Percentiles rank a stretch among this genome's conserved stretches.
Evolutionary conservation across 2,888 invertebrate genomes (phyloP).

Genomic region (Eristalis arbustorum): DNA sequence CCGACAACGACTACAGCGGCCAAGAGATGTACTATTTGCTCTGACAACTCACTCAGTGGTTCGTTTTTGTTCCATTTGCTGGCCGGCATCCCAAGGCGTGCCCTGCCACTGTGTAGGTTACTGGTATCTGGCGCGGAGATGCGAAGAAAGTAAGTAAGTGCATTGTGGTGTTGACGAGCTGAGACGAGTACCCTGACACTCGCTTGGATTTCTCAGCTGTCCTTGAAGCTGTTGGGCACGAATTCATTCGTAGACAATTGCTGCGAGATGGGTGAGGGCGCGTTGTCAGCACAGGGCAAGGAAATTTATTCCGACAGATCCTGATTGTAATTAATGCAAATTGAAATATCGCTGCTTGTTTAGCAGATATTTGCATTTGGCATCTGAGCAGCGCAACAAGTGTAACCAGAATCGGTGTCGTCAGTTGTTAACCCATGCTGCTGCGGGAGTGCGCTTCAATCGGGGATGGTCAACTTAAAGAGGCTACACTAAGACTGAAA

Average conservation of each 20-base stretch:
- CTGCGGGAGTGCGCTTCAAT: neutral
- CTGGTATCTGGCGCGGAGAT: neutral
- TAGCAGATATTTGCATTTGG: conserved; percentile 17
- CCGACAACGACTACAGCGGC: neutral
- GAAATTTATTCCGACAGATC: conserved; percentile 16
- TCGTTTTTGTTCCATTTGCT: conserved; percentile 35
- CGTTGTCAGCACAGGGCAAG: neutral
- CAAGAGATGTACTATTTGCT: conserved; percentile 12
- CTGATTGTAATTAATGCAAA: conserved; percentile 65
- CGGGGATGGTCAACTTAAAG: too few species aligned
- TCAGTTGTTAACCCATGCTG: neutral
- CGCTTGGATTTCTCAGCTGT: conserved; percentile 6
- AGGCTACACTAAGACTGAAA: too few species aligned
- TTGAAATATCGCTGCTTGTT: conserved; percentile 39
- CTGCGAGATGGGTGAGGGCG: too few species aligned
- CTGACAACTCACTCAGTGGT: conserved; percentile 35
- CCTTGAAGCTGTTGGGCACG: neutral
- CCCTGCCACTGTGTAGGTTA: neutral
- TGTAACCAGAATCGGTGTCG: neutral
- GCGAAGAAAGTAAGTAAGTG: neutral
- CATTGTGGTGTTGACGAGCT: neutral
- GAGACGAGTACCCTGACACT: neutral
- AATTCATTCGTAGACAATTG: neutral
- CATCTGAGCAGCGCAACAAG: conserved; percentile 30
- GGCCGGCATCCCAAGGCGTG: conserved; percentile 12